Evolutionary conservation across 2,113 vertebrate species (phyloP), one percentile per base, ranked within the genome.

Genomic region (Sylvilagus bachmani): DNA sequence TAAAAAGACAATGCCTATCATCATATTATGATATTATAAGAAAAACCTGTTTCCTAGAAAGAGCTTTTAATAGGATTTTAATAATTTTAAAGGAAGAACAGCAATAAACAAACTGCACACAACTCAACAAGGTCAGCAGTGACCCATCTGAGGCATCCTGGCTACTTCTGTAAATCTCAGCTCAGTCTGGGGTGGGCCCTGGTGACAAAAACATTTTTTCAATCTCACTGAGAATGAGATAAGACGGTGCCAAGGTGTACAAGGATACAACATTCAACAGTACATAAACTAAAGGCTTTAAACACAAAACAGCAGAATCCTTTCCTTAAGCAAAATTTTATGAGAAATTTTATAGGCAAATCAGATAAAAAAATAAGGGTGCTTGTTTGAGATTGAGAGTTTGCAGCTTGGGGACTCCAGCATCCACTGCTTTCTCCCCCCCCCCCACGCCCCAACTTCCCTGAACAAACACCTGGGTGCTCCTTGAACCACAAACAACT

Each of bases 141-240:
- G 87, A 74, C 53, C 81, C 69, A 51, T 69, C 11, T 21, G 67
- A 91, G 70, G 55, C 79, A 78, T 83, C 53, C 87, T 31, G 38
- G 85, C 69, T 79, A 89, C 64, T 90, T 7, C n/a, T 51, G 71
- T 70, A 94, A 85, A 75, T 87, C 90, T 61, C 84, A 95, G 8
- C 81, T 80, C 87, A 53, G 87, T 80, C 61, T 84, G 44, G 61
- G 79, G 70, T 49, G 38, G 89, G n/a, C n/a, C 61, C 1, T 9
- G 5, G 51, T 74, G 87, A 95, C 67, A 94, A 89, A 93, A n/a
- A 36, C 77, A 51, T 85, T 86, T 58, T 96, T 86, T 44, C 81
- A 89, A 49, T 88, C 84, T 93, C 84, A 89, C 33, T 29, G 89
- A 95, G 84, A 94, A 90, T 44, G 62, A 87, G 88, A 94, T 77